Evolutionary conservation across 2,113 vertebrate species (phyloP), one percentile per base, ranked within the genome.

Genomic region (Pithys albifrons): DNA sequence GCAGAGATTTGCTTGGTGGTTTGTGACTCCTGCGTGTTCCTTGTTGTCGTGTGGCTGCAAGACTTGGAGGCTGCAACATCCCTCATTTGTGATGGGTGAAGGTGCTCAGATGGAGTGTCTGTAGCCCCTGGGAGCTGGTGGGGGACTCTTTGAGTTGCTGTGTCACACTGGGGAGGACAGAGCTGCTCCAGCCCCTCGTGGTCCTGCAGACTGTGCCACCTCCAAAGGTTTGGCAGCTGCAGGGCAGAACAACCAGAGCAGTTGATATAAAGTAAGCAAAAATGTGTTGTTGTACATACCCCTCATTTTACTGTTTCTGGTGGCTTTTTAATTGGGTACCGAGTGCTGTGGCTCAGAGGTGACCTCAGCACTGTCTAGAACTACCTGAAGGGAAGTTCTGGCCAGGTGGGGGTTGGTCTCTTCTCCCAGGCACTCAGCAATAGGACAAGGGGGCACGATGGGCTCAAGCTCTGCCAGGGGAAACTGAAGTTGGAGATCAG

Each of bases 91-190:
- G 84, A 61, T 84, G 93, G 75, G 75, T 72, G 52, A 82, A 95
- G 52, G 70, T 64, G 15, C 61, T 14, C 33, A 25, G 77, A 22
- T 45, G 28, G 2, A 4, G 39, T 59, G 43, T 28, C 35, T 85
- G 88, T 19, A 79, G 66, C 46, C 45, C 31, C 48, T 9, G 51
- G 22, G 69, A 82, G 43, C 39, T 86, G 66, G 2, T 58, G 57
- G 58, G 78, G 84, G 94, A 94, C 55, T 91, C 71, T 93, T 91
- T 78, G 94, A 91, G 93, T 91, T 93, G 90, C 93, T 85, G 46
- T 88, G 88, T 46, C 91, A 59, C 88, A 2, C 80, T 85, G 95
- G 62, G 91, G 75, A 85, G 31, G 37, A 52, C 62, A 39, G 28
- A 4, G 35, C 43, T 91, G 73, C 75, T 65, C 33, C 7, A 93